Evolutionary conservation across 1,140 invertebrate species (phyloP).

Genomic region (honey bee (Apis mellifera)): DNA sequence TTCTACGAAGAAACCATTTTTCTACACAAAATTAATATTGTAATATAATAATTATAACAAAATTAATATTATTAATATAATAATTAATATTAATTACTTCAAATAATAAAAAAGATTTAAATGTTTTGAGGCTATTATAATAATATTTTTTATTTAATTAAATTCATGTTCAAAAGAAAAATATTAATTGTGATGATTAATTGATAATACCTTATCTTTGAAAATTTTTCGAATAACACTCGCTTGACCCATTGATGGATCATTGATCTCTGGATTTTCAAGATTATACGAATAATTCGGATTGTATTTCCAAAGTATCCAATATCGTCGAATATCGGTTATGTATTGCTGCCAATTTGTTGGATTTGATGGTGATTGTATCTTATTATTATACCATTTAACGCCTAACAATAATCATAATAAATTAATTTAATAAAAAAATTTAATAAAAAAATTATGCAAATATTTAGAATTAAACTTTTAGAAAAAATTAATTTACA

Average conservation of each 20-base stretch:
- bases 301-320: conserved; percentile 61
- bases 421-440: neutral
- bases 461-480: neutral
- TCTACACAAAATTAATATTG: conserved; percentile 63
- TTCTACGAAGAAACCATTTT: conserved; percentile 82
- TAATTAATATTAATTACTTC: neutral
- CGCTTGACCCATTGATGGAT: conserved; percentile 80
- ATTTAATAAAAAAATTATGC: neutral
- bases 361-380: conserved; percentile 34
- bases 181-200: neutral
- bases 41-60: too few relatives aligned
- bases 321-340: conserved; percentile 54
- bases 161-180: neutral
- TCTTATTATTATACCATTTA: conserved; percentile 64
- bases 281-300: conserved; percentile 65
- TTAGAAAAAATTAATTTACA: neutral
- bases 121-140: too few relatives aligned
- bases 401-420: conserved; percentile 12
- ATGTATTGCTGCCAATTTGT: conserved; percentile 20
- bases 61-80: conserved; percentile 3
- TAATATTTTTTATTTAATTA: neutral
- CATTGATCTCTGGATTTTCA: conserved; percentile 63
- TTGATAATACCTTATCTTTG: conserved; percentile 69
- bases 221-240: conserved; percentile 70
- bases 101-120: too few relatives aligned